Evolutionary conservation across 1,140 invertebrate species (phyloP), one percentile per base, ranked within the genome.

Genomic region (Aphaenogaster ashmeadi): DNA sequence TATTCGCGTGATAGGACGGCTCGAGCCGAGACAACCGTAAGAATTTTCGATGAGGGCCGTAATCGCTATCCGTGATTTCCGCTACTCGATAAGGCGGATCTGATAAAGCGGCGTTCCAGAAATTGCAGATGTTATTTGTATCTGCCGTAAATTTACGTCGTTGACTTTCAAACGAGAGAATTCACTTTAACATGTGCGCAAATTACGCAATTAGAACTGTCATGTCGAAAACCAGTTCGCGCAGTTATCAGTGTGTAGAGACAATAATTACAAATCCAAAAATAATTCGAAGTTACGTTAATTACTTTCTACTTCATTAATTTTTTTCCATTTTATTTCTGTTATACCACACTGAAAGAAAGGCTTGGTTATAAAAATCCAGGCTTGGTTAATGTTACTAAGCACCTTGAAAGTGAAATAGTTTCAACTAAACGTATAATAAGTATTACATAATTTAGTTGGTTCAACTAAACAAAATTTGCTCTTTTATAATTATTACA

Each of bases 1-100:
- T 88, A 89, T 80, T 90, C 78, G 62, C 64, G 27, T 84, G 84
- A 89, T 87, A 87, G 71, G 58, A 81, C 87, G 52, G n/a, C 47
- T 62, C 56, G 41, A 60, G 27, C 33, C 41, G 50, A 50, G 86
- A 67, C 62, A 54, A 38, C 69, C 56, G 74, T 87, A 87, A 87
- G 85, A 88, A 88, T 88, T 79, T 44, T 87, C 66, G 85, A 88
- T 87, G 62, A 84, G 85, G 64, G 54, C 71, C n/a, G 36, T 74
- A 33, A 83, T 88, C 78, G 69, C 38, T 64, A 44, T 47, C 33
- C 60, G 36, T 56, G 67, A 64, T 71, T 64, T 47, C 50, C 21
- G 47, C 13, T 47, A 64, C 36, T 54, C 50, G 83, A 86, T 79
- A 84, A 71, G 69, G 4, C 13, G 27, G 41, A 88, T 84, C 71